A percentile compares a stretch with the other conserved stretches of the same genome.
These are phyloP conservation scores for Megatriorchis doriae DNA, from an alignment of 2,113 vertebrate species.

Conservation along the genomic window DNA sequence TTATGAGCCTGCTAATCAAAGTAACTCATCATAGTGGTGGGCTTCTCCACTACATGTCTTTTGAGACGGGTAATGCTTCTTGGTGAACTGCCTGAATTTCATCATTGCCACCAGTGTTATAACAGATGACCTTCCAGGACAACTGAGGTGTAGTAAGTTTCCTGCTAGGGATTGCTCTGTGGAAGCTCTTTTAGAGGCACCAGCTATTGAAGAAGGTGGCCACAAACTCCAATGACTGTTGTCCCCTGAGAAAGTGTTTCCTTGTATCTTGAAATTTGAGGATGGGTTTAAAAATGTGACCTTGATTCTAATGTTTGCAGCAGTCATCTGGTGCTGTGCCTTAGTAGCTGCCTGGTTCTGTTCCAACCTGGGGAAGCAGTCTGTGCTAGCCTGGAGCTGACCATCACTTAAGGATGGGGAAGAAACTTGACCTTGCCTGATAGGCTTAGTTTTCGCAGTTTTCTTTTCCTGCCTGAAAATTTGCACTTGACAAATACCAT, in stretches of 20 bases:
- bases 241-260: neutral
- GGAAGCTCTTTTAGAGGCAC: neutral
- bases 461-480: neutral
- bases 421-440: neutral
- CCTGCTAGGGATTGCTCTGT: neutral
- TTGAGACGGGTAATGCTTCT: neutral
- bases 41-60: neutral
- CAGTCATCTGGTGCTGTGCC: neutral
- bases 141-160: neutral
- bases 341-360: neutral
- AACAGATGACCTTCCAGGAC: neutral
- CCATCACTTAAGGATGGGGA: neutral
- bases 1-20: neutral
- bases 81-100: neutral
- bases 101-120: neutral
- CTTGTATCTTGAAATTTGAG: neutral
- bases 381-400: neutral
- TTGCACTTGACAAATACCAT: neutral
- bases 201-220: neutral
- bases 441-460: neutral
- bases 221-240: rapidly evolving
- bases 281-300: neutral
- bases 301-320: neutral
- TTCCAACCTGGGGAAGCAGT: neutral
- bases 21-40: neutral